Evolutionary conservation across 92 coral and sea anemone genomes (phyloP), one percentile per base, ranked within the genome.

Genomic region (Umimayanthus kanabou): DNA sequence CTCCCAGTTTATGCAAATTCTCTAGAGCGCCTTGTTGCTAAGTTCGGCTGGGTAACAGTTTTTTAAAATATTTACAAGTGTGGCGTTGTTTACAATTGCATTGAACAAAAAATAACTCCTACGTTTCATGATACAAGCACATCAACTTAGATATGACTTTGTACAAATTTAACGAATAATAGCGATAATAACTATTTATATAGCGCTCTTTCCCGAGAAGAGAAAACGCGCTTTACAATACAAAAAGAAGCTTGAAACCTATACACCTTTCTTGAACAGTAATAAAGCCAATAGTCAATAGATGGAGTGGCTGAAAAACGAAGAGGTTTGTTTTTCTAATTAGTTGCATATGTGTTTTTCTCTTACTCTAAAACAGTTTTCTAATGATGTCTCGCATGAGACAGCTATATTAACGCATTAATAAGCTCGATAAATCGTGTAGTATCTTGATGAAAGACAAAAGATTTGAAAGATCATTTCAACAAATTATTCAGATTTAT

Each of bases 11-110:
- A 47, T 73, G 37, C 23, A 47, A 73, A 73, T 33, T 73, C 78
- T 73, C 37, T 2, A 73, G 78, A 73, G 78, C 78, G 49, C 78
- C 78, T 73, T 65, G 78, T 73, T 73, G 78, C 49, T 73, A 73
- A 73, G 33, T 73, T 73, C 42, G 78, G 7, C 78, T 73, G 49
- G 39, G 78, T 33, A 73, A 74, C 78, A 74, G 78, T 37, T 37
- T 6, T 74, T n/a, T 37, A 37, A 4, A 37, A 37, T 74, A 74
- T 37, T 74, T 49, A 74, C 78, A 74, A 74, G 78, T 74, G 78
- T 49, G 78, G 50, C 78, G 78, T 33, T 33, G 10, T 47, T 47
- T 6, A 47, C 53, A 47, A 47, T 47, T 47, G 9, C 53, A 47
- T 3, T 47, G 6, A 5, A 11, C 53, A 11, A 5, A 47, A 47